Percentiles rank a stretch among this genome's conserved stretches.
phyloP scores from a whole-genome alignment of 2,888 invertebrate genomes.

The Eristalis tenax region DNA sequence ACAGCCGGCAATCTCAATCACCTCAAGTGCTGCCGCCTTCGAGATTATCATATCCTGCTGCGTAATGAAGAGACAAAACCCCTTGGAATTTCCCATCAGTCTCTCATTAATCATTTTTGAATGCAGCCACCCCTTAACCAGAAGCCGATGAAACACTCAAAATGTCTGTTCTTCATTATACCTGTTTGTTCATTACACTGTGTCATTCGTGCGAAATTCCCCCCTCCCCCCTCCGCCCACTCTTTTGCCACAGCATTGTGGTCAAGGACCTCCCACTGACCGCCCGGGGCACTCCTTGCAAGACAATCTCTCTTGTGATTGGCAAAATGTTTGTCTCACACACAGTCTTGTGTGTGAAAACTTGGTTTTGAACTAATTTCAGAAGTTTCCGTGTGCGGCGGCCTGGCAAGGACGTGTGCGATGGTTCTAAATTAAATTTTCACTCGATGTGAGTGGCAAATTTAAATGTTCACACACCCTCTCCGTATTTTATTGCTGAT shows the following conservation, averaged over 20 bases:
- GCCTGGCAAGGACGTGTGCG: neutral
- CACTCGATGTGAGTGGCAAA: neutral
- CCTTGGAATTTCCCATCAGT: neutral
- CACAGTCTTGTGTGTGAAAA: neutral
- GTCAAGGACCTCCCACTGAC: neutral
- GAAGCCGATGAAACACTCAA: neutral
- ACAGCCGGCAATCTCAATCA: neutral
- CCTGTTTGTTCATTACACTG: neutral
- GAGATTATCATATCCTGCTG: neutral
- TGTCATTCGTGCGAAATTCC: conserved; percentile 3
- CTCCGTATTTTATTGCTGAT: conserved; percentile 54
- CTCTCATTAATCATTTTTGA: conserved; percentile 6
- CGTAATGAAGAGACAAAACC: neutral
- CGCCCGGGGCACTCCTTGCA: neutral
- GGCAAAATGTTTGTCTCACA: conserved; percentile 4
- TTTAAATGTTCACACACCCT: conserved; percentile 28
- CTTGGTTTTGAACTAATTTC: conserved; percentile 42
- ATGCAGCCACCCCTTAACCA: neutral
- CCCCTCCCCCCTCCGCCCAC: too few species aligned
- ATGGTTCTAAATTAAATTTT: conserved; percentile 1
- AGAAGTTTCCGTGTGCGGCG: conserved; percentile 24
- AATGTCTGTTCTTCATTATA: conserved; percentile 5
- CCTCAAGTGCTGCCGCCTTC: neutral
- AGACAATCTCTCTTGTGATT: neutral
- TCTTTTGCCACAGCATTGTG: neutral